phyloP scores from a whole-genome alignment of 2,113 vertebrate genomes.

The Candoia aspera region DNA sequence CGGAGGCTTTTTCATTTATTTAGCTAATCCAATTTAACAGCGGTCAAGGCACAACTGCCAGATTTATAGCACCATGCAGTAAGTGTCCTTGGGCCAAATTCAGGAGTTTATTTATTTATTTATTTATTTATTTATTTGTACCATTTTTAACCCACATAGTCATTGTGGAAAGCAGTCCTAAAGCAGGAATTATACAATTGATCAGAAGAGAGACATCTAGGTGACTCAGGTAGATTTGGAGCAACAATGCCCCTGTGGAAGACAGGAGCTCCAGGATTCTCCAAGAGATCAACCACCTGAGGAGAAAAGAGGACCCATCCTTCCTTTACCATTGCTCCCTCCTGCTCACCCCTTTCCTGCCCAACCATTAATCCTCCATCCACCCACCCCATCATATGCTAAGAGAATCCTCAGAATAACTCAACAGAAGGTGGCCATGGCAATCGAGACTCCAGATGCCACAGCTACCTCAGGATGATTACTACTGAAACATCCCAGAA shows the following conservation, averaged over 20 bases:
- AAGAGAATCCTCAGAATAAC: neutral
- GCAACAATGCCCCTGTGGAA: neutral
- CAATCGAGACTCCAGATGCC: neutral
- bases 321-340: neutral
- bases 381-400: neutral
- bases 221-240: neutral
- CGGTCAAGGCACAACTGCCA: constrained; percentile 12
- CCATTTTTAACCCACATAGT: neutral
- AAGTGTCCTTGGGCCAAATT: constrained; percentile 27
- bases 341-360: neutral
- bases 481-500: neutral
- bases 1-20: constrained; percentile 2
- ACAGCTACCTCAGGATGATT: neutral
- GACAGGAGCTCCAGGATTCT: neutral
- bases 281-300: neutral
- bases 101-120: neutral
- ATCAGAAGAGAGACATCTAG: neutral
- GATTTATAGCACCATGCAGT: constrained; percentile 15
- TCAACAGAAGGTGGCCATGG: neutral
- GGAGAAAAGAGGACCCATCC: neutral
- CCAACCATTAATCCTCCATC: neutral
- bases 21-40: constrained; percentile 42
- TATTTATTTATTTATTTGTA: neutral
- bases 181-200: neutral
- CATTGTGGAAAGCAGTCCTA: neutral